phyloP scores from a whole-genome alignment of 2,797 vertebrate species.

The Acanthis flammea region DNA sequence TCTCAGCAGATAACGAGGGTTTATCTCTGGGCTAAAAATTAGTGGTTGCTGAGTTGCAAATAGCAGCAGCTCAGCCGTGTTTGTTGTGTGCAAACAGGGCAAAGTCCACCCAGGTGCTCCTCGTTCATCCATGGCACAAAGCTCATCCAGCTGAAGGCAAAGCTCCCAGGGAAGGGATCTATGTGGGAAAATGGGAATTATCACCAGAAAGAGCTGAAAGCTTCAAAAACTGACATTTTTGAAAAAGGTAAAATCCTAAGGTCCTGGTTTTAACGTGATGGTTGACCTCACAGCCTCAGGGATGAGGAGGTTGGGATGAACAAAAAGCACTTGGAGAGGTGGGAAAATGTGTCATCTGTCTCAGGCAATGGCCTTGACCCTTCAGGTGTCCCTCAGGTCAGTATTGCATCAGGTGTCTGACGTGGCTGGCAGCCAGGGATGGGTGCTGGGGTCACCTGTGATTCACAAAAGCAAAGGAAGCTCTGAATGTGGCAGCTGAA shows the following conservation, averaged over 20 bases:
- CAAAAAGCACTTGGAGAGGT: not conserved
- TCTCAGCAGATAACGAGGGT: not conserved
- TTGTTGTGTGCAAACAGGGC: slow-evolving; percentile 10
- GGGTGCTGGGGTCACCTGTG: not conserved
- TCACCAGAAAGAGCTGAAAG: not conserved
- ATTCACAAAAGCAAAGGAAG: not conserved
- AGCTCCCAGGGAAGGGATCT: not conserved
- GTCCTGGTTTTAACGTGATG: rapidly evolving
- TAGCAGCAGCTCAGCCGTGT: not conserved
- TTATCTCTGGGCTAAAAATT: not conserved
- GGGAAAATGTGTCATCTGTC: not conserved
- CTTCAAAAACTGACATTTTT: rapidly evolving
- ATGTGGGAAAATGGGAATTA: not conserved
- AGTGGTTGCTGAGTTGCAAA: slow-evolving; percentile 3
- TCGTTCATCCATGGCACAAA: rapidly evolving
- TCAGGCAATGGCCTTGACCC: not conserved
- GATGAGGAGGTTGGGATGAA: not conserved
- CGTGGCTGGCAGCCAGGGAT: rapidly evolving
- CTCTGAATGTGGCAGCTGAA: not conserved
- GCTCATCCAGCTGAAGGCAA: not conserved
- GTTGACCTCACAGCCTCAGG: not conserved
- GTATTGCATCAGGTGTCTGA: not conserved
- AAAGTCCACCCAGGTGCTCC: not conserved
- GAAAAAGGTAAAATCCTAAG: not conserved
- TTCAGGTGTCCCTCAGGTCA: not conserved